A percentile compares a stretch with the other conserved stretches of the same genome.
These are phyloP conservation scores for Hedychridium roseum DNA, from an alignment of 2,888 invertebrate genomes.

Conservation along the genomic window DNA sequence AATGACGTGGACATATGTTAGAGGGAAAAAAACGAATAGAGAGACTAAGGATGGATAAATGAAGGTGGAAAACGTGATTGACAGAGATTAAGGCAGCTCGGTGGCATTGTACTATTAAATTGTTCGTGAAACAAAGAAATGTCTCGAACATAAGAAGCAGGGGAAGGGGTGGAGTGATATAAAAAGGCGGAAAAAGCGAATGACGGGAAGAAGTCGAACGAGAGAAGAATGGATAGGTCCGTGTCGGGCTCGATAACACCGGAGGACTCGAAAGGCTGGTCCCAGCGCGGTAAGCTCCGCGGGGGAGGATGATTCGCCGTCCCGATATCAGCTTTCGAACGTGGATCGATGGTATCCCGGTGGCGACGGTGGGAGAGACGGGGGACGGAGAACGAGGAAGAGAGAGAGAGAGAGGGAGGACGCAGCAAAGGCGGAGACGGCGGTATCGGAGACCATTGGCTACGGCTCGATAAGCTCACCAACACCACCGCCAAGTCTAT, in stretches of 20 bases:
- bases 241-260: slow-evolving; percentile 47
- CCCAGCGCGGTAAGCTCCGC: slow-evolving; percentile 33
- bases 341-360: slow-evolving; percentile 37
- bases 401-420: no score
- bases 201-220: slow-evolving; percentile 9
- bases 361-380: slow-evolving; percentile 11
- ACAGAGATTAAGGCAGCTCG: no score
- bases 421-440: no score
- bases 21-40: slow-evolving; percentile 7
- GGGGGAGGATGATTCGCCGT: slow-evolving; percentile 26
- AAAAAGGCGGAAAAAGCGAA: neutral
- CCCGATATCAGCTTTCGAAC: slow-evolving; percentile 43
- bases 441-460: slow-evolving; percentile 31
- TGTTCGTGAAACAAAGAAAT: no score
- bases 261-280: slow-evolving; percentile 43
- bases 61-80: slow-evolving; percentile 1
- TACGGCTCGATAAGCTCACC: slow-evolving; percentile 27
- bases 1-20: neutral
- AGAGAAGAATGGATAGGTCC: slow-evolving; percentile 34
- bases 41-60: slow-evolving; percentile 6
- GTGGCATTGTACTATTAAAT: no score
- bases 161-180: neutral
- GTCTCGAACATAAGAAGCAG: no score
- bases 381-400: no score
- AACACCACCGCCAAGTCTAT: slow-evolving; percentile 19